phyloP scores from a whole-genome alignment of 2,113 vertebrate genomes.

The Prinia subflava region DNA sequence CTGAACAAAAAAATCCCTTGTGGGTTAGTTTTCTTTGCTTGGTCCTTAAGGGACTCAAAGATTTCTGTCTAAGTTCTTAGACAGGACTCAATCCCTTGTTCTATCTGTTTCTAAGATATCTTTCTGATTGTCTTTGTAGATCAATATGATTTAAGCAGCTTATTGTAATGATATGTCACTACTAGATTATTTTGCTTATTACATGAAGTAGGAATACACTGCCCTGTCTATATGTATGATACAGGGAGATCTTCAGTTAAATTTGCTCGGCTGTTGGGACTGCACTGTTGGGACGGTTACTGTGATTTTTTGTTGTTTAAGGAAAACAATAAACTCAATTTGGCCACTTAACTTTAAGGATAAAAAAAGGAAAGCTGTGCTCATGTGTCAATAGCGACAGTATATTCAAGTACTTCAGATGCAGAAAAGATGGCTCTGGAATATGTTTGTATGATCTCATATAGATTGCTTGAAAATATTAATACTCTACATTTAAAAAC shows the following conservation, averaged over 20 bases:
- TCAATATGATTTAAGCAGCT: background rate
- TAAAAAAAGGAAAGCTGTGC: background rate
- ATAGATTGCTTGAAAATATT: background rate
- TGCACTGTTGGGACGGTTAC: background rate
- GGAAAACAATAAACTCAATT: background rate
- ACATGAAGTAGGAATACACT: background rate
- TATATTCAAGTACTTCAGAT: background rate
- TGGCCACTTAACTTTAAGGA: background rate
- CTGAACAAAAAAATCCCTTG: background rate
- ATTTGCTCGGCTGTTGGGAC: background rate
- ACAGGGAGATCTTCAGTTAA: background rate
- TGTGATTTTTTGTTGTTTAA: background rate
- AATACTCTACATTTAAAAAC: background rate
- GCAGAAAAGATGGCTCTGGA: background rate
- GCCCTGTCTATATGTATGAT: fast-evolving
- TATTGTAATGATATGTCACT: background rate
- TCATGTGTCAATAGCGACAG: background rate
- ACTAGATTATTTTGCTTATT: background rate
- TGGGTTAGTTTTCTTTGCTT: background rate
- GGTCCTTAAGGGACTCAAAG: background rate
- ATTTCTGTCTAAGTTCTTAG: background rate
- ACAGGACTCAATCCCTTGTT: background rate
- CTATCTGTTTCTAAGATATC: background rate
- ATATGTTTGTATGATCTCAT: background rate
- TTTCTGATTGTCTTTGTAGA: background rate